Conservation (phyloP, 2,888 invertebrate species). For the Belgica antarctica region DNA sequence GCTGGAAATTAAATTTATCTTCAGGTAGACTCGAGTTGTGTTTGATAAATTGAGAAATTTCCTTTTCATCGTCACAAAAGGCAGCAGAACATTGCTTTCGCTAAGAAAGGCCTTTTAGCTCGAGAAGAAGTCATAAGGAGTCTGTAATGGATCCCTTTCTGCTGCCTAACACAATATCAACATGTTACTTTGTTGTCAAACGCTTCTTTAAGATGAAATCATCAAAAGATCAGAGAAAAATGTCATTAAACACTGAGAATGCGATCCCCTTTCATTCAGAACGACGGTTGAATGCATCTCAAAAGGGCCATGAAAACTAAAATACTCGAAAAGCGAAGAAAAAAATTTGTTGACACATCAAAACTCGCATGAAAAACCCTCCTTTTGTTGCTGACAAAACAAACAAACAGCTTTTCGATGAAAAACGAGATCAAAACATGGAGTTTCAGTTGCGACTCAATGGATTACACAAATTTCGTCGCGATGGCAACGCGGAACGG, state of each 20-base stretch:
- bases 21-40: not conserved
- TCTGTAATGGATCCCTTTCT: constrained; percentile 1
- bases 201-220: not conserved
- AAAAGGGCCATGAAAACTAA: not conserved
- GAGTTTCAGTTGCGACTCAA: not conserved
- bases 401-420: constrained; percentile 2
- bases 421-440: not conserved
- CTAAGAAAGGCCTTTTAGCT: not conserved
- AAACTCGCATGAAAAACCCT: constrained; percentile 3
- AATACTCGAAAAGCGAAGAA: not conserved
- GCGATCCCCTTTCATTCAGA: constrained; percentile 5
- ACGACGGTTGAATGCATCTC: constrained; percentile 17
- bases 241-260: constrained; percentile 9
- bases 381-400: constrained; percentile 7
- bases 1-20: too few relatives aligned
- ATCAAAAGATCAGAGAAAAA: constrained; percentile 2
- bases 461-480: not conserved
- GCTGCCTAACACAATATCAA: not conserved
- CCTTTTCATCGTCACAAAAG: too few relatives aligned
- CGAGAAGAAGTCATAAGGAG: constrained; percentile 16
- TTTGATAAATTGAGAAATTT: not conserved
- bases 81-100: not conserved
- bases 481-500: not conserved
- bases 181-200: constrained; percentile 6
- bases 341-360: not conserved